phyloP scores from a whole-genome alignment of 2,113 vertebrate species.

The Atractosteus spatula region DNA sequence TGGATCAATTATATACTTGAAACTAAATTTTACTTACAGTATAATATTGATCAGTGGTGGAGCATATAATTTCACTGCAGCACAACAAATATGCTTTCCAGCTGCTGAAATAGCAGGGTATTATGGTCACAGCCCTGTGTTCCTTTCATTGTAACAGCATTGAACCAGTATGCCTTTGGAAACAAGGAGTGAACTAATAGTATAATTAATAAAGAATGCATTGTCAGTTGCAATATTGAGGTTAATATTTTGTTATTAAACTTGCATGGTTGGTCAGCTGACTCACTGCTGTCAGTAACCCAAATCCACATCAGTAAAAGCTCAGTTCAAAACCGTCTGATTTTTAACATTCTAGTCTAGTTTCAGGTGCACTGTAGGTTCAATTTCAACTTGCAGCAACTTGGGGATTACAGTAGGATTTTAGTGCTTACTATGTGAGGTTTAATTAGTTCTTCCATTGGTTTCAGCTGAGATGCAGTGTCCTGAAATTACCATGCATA shows the following conservation, averaged over 20 bases:
- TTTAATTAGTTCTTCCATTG: slow-evolving; percentile 36
- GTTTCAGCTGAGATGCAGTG: slow-evolving; percentile 23
- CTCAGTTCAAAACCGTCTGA: not conserved
- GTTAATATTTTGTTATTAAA: slow-evolving; percentile 29
- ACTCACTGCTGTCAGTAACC: slow-evolving; percentile 32
- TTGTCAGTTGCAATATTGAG: slow-evolving; percentile 6
- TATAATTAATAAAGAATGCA: too few species aligned
- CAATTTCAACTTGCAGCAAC: slow-evolving; percentile 53
- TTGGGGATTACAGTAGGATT: slow-evolving; percentile 47
- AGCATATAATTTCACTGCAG: too few species aligned
- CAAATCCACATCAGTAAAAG: slow-evolving; percentile 40
- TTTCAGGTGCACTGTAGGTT: slow-evolving; percentile 24
- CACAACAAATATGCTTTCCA: too few species aligned
- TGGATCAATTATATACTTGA: too few species aligned
- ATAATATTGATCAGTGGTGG: too few species aligned
- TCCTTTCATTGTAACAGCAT: too few species aligned
- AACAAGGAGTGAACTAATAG: too few species aligned
- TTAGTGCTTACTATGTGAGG: slow-evolving; percentile 50
- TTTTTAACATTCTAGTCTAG: slow-evolving; percentile 25
- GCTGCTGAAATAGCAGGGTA: too few species aligned
- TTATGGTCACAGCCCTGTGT: too few species aligned
- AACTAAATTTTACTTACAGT: too few species aligned
- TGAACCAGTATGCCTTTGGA: too few species aligned
- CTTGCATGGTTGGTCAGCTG: slow-evolving; percentile 39
- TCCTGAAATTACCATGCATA: not conserved